Percentiles rank a stretch among this genome's conserved stretches.
phyloP scores from a whole-genome alignment of 2,888 invertebrate species.

The Monopis laevigella region DNA sequence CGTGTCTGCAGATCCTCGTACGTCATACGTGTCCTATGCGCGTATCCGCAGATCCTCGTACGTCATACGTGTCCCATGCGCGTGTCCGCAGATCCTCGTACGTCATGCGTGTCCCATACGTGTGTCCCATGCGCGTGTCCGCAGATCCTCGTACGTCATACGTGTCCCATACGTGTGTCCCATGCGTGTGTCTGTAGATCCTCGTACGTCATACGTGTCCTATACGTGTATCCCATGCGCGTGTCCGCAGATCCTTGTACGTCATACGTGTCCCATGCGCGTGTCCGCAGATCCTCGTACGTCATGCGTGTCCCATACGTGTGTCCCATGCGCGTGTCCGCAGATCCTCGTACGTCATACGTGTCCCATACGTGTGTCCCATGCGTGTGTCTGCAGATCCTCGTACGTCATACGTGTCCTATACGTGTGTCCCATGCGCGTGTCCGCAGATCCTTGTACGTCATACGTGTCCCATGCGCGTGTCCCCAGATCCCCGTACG shows the following conservation, averaged over 20 bases:
- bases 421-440: background rate
- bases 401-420: constrained; percentile 36
- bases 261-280: background rate
- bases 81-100: constrained; percentile 41
- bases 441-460: constrained; percentile 44
- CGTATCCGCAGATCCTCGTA: too few relatives aligned
- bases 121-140: constrained; percentile 1
- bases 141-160: constrained; percentile 52
- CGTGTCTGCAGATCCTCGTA: constrained; percentile 80
- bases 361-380: too few relatives aligned
- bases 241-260: constrained; percentile 45
- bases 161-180: too few relatives aligned
- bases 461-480: background rate
- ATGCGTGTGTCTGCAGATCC: constrained; percentile 33
- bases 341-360: constrained; percentile 50
- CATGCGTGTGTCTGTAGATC: constrained; percentile 31
- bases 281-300: constrained; percentile 45
- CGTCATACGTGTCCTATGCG: constrained; percentile 94
- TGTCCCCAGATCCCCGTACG: constrained; percentile 46
- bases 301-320: constrained; percentile 40
- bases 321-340: constrained; percentile 1
- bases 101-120: constrained; percentile 44
- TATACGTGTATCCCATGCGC: background rate
- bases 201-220: constrained; percentile 36
- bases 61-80: background rate